Conservation (phyloP, 2,797 vertebrate genomes). For the Tolypeutes matacus region DNA sequence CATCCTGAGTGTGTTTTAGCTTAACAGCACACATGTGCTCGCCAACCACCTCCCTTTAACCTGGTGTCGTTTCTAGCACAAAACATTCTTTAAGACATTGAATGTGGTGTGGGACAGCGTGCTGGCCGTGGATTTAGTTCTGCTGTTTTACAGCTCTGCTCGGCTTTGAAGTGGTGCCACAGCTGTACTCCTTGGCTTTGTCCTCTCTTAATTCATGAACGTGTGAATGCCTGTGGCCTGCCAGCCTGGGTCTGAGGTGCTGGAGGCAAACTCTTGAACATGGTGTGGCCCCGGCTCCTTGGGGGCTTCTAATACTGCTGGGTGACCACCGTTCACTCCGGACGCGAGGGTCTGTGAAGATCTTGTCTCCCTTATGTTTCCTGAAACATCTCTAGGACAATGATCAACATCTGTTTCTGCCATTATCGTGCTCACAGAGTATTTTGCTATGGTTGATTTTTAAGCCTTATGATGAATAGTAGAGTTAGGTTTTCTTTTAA, state of each 20-base stretch:
- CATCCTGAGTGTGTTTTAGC: neutral
- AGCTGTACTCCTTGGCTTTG: neutral
- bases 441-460: neutral
- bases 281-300: neutral
- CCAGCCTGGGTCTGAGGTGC: no score
- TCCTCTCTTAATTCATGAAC: neutral
- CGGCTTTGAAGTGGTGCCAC: neutral
- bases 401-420: neutral
- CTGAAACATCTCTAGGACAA: neutral
- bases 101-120: fast-evolving
- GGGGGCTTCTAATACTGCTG: neutral
- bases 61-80: neutral
- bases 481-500: neutral
- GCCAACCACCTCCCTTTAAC: neutral
- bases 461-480: neutral
- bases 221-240: neutral
- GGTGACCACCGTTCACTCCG: no score
- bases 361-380: neutral
- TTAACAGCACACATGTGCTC: neutral
- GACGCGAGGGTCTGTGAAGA: neutral
- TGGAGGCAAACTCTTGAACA: no score
- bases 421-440: fast-evolving
- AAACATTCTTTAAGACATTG: neutral
- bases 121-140: neutral
- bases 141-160: neutral